phyloP scores from a whole-genome alignment of 2,888 invertebrate genomes.

The Brachylomia viminalis region DNA sequence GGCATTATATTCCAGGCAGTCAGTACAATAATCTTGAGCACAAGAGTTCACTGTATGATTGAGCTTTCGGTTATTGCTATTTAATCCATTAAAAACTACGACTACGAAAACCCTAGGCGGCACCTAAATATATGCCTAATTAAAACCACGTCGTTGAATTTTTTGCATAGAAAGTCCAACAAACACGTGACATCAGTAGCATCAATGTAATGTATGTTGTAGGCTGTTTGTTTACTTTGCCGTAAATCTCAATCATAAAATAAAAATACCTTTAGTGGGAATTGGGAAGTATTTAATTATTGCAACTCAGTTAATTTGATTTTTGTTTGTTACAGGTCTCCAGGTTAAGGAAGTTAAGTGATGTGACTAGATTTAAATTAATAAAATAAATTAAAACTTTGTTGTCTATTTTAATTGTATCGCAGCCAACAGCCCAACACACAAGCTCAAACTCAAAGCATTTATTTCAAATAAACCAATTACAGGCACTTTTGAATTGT shows the following conservation, averaged over 20 bases:
- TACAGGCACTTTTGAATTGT: no score
- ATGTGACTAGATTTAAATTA: conserved; percentile 77
- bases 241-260: neutral
- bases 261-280: neutral
- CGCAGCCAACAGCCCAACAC: no score
- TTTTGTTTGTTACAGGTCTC: conserved; percentile 92
- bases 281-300: neutral
- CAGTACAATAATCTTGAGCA: no score
- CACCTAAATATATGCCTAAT: neutral
- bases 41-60: neutral
- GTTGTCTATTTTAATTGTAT: conserved; percentile 37
- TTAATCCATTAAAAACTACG: no score
- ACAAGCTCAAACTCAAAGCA: no score
- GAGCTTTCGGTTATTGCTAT: no score
- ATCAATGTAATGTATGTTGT: neutral
- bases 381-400: conserved; percentile 68
- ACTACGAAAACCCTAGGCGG: neutral
- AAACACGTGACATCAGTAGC: neutral
- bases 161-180: neutral
- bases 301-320: neutral
- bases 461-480: no score
- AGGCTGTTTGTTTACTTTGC: neutral
- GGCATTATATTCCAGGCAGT: no score
- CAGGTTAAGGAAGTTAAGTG: conserved; percentile 98
- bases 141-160: neutral